phyloP scores from a whole-genome alignment of 2,888 invertebrate genomes.

The Heterodera filipjevi region DNA sequence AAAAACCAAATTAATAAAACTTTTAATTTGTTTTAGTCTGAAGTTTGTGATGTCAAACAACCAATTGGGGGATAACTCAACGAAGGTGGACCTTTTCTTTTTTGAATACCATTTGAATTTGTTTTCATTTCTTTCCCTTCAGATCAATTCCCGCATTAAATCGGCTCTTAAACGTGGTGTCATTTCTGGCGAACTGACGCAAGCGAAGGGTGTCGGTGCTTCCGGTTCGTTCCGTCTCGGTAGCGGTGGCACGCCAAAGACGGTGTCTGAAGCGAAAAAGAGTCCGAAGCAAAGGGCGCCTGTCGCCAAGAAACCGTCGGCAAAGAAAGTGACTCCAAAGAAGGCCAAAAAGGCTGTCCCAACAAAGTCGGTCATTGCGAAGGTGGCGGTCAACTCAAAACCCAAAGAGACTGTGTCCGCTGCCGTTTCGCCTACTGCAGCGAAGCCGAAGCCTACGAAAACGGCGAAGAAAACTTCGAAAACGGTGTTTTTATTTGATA shows the following conservation, averaged over 20 bases:
- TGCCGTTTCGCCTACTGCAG: constrained; percentile 19
- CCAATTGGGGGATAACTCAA: constrained; percentile 36
- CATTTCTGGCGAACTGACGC: constrained; percentile 65
- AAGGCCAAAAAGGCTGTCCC: constrained; percentile 19
- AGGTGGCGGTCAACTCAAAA: neutral
- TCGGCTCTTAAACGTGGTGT: constrained; percentile 66
- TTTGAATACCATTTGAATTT: neutral
- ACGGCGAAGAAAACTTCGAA: no score
- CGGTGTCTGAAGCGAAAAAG: constrained; percentile 13
- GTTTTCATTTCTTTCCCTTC: constrained; percentile 23
- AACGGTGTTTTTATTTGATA: no score
- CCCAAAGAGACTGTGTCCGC: neutral
- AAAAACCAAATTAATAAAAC: neutral
- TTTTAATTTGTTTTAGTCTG: constrained; percentile 14
- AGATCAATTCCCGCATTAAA: constrained; percentile 66
- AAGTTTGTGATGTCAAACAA: constrained; percentile 43
- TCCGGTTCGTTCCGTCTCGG: constrained; percentile 52
- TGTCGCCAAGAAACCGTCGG: constrained; percentile 36
- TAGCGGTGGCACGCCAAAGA: neutral
- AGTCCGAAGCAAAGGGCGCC: constrained; percentile 34
- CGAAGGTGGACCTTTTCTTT: constrained; percentile 18
- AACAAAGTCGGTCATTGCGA: constrained; percentile 14
- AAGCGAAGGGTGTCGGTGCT: constrained; percentile 57
- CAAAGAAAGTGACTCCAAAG: constrained; percentile 25
- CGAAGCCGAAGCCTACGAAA: neutral